Conservation (phyloP, 2,888 invertebrate genomes). For the Standfussiana lucernea region DNA sequence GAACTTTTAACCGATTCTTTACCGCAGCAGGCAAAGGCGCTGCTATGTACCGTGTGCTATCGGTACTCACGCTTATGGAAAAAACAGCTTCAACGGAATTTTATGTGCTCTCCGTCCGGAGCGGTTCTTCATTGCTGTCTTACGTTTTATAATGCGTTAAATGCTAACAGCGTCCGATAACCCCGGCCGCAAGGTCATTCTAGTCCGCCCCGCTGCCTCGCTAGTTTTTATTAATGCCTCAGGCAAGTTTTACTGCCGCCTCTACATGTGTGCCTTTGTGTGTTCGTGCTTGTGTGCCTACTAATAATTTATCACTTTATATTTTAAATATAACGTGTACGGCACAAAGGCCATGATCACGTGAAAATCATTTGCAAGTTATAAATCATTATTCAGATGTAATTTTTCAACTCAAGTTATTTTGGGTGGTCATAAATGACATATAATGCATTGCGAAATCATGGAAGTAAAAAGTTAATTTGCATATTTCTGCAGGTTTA, state of each 20-base stretch:
- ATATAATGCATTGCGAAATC: conserved; percentile 14
- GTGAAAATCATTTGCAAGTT: conserved; percentile 33
- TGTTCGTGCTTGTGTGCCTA: conserved; percentile 56
- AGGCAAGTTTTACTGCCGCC: conserved; percentile 76
- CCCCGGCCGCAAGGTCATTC: conserved; percentile 87
- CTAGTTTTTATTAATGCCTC: conserved; percentile 79
- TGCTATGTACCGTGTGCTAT: conserved; percentile 84
- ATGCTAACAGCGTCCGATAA: conserved; percentile 90
- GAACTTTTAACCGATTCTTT: conserved; percentile 86
- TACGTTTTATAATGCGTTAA: conserved; percentile 87
- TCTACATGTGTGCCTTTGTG: conserved; percentile 64
- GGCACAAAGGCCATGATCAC: conserved; percentile 39
- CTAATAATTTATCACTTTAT: conserved; percentile 54
- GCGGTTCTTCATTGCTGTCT: conserved; percentile 88
- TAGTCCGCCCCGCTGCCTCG: conserved; percentile 78
- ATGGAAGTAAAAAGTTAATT: not conserved
- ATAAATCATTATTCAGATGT: conserved; percentile 30
- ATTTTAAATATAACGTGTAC: conserved; percentile 43
- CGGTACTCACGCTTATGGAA: conserved; percentile 83
- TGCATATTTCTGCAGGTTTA: not conserved
- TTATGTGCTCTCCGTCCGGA: conserved; percentile 84
- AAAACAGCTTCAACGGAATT: conserved; percentile 89
- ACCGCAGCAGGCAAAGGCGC: conserved; percentile 67
- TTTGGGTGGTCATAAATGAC: not conserved
- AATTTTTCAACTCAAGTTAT: conserved; percentile 25